Percentiles rank a stretch among this genome's conserved stretches.
phyloP scores from a whole-genome alignment of 53 echinoderm and acorn worm genomes.

The Zoroaster sp. region DNA sequence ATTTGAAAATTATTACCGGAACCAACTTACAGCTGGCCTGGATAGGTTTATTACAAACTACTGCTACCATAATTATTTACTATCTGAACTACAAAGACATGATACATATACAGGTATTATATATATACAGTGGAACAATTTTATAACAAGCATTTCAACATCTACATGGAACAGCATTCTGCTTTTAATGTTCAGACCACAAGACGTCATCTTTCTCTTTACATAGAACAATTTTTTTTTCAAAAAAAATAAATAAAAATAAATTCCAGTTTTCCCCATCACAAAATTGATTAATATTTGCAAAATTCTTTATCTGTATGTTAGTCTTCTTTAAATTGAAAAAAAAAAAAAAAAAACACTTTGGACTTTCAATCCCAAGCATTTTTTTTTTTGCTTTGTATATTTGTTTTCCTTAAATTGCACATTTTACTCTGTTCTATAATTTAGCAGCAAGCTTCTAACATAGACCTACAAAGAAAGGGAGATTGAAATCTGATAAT shows the following conservation, averaged over 20 bases:
- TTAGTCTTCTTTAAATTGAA: neutral
- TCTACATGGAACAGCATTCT: neutral
- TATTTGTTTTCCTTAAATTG: slow-evolving; percentile 13
- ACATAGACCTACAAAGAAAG: neutral
- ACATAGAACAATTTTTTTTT: neutral
- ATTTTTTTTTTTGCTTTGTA: neutral
- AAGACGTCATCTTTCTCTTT: neutral
- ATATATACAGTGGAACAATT: slow-evolving; percentile 53
- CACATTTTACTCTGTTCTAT: slow-evolving; percentile 33
- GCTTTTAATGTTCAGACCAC: neutral
- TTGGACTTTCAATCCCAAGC: too few relatives aligned
- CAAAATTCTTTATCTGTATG: neutral
- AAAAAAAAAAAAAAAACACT: too few relatives aligned
- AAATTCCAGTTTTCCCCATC: too few relatives aligned
- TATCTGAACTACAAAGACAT: slow-evolving; percentile 36
- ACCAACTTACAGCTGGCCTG: neutral
- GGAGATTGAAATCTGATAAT: neutral
- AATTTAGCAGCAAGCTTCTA: slow-evolving; percentile 26
- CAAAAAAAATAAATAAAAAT: too few relatives aligned
- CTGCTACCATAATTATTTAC: neutral
- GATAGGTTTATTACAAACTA: neutral
- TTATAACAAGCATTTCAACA: slow-evolving; percentile 22
- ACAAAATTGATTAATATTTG: neutral
- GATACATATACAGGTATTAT: slow-evolving; percentile 36
- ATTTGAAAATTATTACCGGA: slow-evolving; percentile 8